Evolutionary conservation across 23 tunicate genomes (phyloP).

Genomic region (Oikopleura dioica): DNA sequence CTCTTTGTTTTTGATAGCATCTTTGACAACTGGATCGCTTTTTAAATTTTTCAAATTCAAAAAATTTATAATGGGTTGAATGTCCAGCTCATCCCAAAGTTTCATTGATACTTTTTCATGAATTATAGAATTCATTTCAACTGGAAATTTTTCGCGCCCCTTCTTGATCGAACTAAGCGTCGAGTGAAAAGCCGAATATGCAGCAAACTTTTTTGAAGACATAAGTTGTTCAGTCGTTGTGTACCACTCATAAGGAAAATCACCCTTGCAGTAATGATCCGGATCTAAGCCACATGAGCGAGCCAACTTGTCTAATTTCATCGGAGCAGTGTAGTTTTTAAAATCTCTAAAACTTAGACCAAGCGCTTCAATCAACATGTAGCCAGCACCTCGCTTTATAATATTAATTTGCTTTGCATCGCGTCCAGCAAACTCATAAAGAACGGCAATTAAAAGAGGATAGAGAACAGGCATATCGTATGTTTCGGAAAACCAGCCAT

Average conservation of each 20-base stretch:
- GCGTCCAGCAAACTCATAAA: neutral
- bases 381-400: neutral
- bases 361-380: neutral
- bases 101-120: too few species aligned
- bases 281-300: neutral
- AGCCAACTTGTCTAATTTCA: neutral
- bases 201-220: neutral
- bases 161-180: too few species aligned
- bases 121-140: too few species aligned
- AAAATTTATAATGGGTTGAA: too few species aligned
- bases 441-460: neutral
- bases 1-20: too few species aligned
- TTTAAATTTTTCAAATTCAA: too few species aligned
- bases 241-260: neutral
- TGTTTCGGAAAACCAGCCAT: neutral
- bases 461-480: neutral
- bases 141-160: too few species aligned
- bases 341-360: neutral
- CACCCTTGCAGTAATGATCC: neutral
- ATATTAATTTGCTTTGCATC: neutral
- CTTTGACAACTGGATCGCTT: too few species aligned
- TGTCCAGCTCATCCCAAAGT: too few species aligned
- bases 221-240: neutral
- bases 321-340: neutral
- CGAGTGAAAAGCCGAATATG: neutral